Base-by-base conservation (phyloP, 1,140 invertebrate species). In the Drosophila willistoni region DNA sequence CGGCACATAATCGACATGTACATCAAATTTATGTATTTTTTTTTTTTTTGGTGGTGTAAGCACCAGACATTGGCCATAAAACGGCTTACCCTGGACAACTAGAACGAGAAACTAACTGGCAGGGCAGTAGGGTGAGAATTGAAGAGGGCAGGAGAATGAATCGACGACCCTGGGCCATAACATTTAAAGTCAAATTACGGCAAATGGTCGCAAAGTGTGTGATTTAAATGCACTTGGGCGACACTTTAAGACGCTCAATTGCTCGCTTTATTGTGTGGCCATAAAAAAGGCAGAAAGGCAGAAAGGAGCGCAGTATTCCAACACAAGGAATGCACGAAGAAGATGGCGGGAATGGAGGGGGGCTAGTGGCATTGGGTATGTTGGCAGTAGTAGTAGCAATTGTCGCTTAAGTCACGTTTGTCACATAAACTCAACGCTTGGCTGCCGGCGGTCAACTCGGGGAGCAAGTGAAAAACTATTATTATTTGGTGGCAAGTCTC, bases 101-200 rank as follows among this genome's bases (percentile, higher is more conserved):
- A 76, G 56, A 51, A 51, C 12, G 44, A 22, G 39, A 81, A 86
- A 85, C 82, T 86, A 86, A 82, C 56, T 55, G 22, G 36, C 33
- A 9, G 13, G 42, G 1, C 12, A 25, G 25, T 19, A n/a, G 12
- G 59, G 22, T 14, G 17, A 34, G 36, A n/a, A 5, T 17, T 25
- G 4, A 13, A 14, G 41, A n/a, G 51, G 41, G 22, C 56, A 33
- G 62, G 41, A 33, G 73, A 56, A 22, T 54, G 74, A 78, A 77
- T 77, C 77, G 64, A 75, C 71, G 44, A 61, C 29, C 68, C 56
- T 67, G 55, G 77, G 80, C 74, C 84, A 89, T 89, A 89, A 89
- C 84, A 89, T 89, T 89, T 89, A 89, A 89, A 89, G 84, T 89
- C 84, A 89, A 89, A 89, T 89, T 89, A 89, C 85, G 85, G 84